A percentile compares a stretch with the other conserved stretches of the same genome.
phyloP scores from a whole-genome alignment of 2,113 vertebrate genomes.

The Elgaria multicarinata region DNA sequence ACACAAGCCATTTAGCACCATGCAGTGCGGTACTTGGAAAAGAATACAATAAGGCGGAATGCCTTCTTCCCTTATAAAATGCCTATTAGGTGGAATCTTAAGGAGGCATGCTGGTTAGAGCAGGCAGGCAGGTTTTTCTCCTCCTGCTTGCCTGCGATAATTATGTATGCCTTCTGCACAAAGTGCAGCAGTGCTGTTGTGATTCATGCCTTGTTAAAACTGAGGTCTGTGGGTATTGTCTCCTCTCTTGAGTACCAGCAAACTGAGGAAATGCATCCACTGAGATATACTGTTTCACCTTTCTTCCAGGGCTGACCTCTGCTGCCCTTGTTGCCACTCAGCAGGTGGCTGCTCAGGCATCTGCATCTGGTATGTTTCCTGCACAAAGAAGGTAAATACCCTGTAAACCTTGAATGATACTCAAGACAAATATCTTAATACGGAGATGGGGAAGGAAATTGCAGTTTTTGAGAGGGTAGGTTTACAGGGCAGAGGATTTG shows the following conservation, averaged over 20 bases:
- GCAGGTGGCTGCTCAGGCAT: slow-evolving; percentile 91
- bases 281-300: slow-evolving; percentile 59
- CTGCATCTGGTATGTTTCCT: slow-evolving; percentile 90
- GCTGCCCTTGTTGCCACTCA: slow-evolving; percentile 92
- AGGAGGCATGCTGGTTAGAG: slow-evolving; percentile 38
- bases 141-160: slow-evolving; percentile 20
- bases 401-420: slow-evolving; percentile 28
- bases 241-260: slow-evolving; percentile 42
- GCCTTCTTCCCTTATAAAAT: slow-evolving; percentile 58
- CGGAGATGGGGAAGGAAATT: slow-evolving; percentile 14
- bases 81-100: slow-evolving; percentile 47
- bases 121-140: neutral
- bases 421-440: slow-evolving; percentile 14
- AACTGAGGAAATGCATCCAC: slow-evolving; percentile 47
- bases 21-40: slow-evolving; percentile 56
- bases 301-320: slow-evolving; percentile 87
- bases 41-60: slow-evolving; percentile 55
- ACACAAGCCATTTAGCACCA: slow-evolving; percentile 60
- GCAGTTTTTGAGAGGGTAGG: slow-evolving; percentile 19
- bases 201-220: slow-evolving; percentile 21
- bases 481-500: neutral
- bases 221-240: slow-evolving; percentile 31
- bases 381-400: slow-evolving; percentile 86
- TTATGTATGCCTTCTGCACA: slow-evolving; percentile 33
- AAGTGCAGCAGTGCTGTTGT: neutral